These are phyloP conservation scores for Sebastes ruberrimus DNA, from an alignment of 2,797 vertebrate genomes.

Conservation along the genomic window DNA sequence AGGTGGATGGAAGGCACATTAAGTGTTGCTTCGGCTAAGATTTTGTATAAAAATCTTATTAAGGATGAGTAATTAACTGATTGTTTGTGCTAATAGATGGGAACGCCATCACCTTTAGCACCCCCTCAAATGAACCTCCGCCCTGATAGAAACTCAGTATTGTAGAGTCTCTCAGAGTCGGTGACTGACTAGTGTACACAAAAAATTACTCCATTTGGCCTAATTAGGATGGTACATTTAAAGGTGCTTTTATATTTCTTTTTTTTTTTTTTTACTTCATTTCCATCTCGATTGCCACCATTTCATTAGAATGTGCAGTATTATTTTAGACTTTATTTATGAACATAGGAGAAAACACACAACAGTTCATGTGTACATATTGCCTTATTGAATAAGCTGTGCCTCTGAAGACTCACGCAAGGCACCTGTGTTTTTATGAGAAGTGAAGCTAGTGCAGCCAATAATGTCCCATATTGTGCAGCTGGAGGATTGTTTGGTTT, in stretches of 20 bases:
- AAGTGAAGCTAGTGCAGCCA: constrained; percentile 36
- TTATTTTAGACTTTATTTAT: constrained; percentile 59
- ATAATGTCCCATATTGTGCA: constrained; percentile 30
- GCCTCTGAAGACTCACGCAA: constrained; percentile 57
- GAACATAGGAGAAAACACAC: constrained; percentile 20
- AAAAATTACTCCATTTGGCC: constrained; percentile 24
- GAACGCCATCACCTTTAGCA: not conserved
- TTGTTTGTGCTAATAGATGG: not conserved
- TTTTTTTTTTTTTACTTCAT: not conserved
- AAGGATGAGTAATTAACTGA: not conserved
- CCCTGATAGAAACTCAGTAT: not conserved
- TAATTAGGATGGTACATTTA: constrained; percentile 21
- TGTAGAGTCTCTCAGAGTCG: not conserved
- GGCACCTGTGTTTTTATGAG: constrained; percentile 52
- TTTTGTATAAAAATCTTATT: not conserved
- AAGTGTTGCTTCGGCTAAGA: constrained; percentile 7
- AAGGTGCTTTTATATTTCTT: constrained; percentile 20
- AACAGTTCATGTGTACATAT: constrained; percentile 61
- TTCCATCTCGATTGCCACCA: constrained; percentile 21
- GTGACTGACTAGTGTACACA: not conserved
- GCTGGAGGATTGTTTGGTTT: constrained; percentile 33
- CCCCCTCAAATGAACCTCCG: not conserved
- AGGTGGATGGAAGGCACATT: not conserved
- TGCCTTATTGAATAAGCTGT: constrained; percentile 73
- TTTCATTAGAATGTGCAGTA: constrained; percentile 52